phyloP scores from a whole-genome alignment of 2,797 vertebrate species.

The Ctenosaura bakeri region DNA sequence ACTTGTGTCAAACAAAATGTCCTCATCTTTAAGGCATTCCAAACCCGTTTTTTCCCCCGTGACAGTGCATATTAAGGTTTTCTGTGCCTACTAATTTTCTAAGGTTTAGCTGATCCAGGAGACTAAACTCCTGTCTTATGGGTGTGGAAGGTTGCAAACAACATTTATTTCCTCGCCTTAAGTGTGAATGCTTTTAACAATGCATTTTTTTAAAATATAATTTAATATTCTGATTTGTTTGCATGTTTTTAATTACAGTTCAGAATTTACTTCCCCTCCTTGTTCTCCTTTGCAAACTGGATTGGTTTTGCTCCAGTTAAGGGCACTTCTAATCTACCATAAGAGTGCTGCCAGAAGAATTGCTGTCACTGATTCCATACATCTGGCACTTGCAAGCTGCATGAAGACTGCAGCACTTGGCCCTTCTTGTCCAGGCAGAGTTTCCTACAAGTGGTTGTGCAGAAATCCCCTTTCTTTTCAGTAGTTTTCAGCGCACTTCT shows the following conservation, averaged over 20 bases:
- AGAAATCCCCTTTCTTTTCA: background rate
- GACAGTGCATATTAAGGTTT: background rate
- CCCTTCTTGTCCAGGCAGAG: background rate
- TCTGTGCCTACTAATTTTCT: background rate
- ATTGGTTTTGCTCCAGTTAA: background rate
- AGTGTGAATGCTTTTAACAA: background rate
- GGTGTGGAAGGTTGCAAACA: too few species aligned
- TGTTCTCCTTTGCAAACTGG: background rate
- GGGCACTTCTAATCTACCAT: background rate
- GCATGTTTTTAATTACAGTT: background rate
- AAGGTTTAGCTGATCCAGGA: background rate
- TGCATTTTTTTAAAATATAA: background rate
- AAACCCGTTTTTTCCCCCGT: too few species aligned
- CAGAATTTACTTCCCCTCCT: background rate
- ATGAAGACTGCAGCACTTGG: background rate
- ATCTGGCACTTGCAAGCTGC: background rate
- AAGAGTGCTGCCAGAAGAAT: background rate
- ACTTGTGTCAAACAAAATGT: too few species aligned
- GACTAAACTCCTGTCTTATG: background rate
- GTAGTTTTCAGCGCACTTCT: background rate
- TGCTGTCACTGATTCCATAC: background rate
- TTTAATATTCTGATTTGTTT: background rate
- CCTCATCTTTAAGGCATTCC: too few species aligned
- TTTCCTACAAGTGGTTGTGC: background rate
- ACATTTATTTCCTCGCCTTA: background rate